These are phyloP conservation scores for Tenebrio molitor DNA, from an alignment of 1,140 invertebrate genomes.

Conservation along the genomic window DNA sequence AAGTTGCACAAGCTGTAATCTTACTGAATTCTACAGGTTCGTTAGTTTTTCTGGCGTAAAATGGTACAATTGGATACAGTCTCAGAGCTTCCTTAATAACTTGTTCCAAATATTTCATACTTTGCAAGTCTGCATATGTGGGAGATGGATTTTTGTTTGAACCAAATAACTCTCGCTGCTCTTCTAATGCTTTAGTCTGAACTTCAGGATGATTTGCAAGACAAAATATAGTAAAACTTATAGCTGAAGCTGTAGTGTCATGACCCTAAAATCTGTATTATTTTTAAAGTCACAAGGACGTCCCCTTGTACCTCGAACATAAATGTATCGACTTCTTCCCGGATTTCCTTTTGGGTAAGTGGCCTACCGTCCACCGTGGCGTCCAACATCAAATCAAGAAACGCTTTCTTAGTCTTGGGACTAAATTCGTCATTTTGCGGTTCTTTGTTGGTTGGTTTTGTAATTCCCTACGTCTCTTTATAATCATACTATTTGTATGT, in stretches of 20 bases:
- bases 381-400: slow-evolving; percentile 81
- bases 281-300: not conserved
- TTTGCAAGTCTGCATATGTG: too few relatives aligned
- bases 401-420: slow-evolving; percentile 75
- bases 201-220: slow-evolving; percentile 57
- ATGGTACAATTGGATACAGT: slow-evolving; percentile 76
- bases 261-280: slow-evolving; percentile 52
- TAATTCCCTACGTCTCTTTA: slow-evolving; percentile 64
- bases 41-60: slow-evolving; percentile 67
- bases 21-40: slow-evolving; percentile 57
- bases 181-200: slow-evolving; percentile 41
- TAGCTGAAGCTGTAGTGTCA: slow-evolving; percentile 59
- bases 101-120: too few relatives aligned
- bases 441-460: slow-evolving; percentile 15
- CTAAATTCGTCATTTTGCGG: slow-evolving; percentile 52
- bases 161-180: too few relatives aligned
- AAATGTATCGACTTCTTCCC: slow-evolving; percentile 90
- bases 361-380: slow-evolving; percentile 70
- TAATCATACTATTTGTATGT: slow-evolving; percentile 76
- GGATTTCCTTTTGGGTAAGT: slow-evolving; percentile 76
- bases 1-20: too few relatives aligned
- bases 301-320: slow-evolving; percentile 78
- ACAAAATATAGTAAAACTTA: slow-evolving; percentile 56
- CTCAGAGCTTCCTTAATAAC: too few relatives aligned
- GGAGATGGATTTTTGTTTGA: too few relatives aligned